phyloP scores from a whole-genome alignment of 2,888 invertebrate genomes.

The Cacoxenus indagator region DNA sequence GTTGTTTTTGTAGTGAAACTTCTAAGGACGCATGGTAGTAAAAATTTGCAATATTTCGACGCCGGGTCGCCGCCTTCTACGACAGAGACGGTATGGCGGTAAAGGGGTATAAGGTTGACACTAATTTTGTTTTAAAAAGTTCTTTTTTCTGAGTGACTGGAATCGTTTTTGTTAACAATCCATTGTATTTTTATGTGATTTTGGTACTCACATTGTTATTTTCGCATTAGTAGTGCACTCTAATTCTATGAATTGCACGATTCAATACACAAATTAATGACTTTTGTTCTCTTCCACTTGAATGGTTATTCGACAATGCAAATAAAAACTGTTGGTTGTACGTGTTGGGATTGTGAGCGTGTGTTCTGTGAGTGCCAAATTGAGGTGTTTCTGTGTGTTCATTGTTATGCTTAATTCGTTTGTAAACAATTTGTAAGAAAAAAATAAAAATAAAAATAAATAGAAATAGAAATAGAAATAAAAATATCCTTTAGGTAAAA shows the following conservation, averaged over 20 bases:
- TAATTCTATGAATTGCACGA: slow-evolving; percentile 49
- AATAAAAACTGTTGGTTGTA: not conserved
- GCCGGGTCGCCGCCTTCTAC: no score
- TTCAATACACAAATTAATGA: slow-evolving; percentile 58
- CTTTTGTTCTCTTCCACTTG: slow-evolving; percentile 57
- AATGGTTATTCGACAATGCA: slow-evolving; percentile 38
- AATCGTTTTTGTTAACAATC: not conserved
- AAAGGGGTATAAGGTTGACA: no score
- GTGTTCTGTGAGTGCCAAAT: not conserved
- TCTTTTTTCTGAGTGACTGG: no score
- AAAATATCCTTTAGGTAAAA: no score
- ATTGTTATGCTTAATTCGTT: slow-evolving; percentile 24
- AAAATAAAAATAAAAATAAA: not conserved
- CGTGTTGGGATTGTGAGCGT: not conserved
- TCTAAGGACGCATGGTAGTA: no score
- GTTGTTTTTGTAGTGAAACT: no score
- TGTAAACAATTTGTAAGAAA: slow-evolving; percentile 9
- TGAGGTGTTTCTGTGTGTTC: slow-evolving; percentile 1
- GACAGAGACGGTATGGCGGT: no score
- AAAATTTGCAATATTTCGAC: no score
- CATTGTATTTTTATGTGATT: slow-evolving; percentile 4
- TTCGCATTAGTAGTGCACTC: slow-evolving; percentile 38
- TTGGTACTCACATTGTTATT: not conserved
- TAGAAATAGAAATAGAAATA: not conserved
- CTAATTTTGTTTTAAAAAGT: no score